phyloP scores from a whole-genome alignment of 2,797 vertebrate genomes.

The Rachycentron canadum region DNA sequence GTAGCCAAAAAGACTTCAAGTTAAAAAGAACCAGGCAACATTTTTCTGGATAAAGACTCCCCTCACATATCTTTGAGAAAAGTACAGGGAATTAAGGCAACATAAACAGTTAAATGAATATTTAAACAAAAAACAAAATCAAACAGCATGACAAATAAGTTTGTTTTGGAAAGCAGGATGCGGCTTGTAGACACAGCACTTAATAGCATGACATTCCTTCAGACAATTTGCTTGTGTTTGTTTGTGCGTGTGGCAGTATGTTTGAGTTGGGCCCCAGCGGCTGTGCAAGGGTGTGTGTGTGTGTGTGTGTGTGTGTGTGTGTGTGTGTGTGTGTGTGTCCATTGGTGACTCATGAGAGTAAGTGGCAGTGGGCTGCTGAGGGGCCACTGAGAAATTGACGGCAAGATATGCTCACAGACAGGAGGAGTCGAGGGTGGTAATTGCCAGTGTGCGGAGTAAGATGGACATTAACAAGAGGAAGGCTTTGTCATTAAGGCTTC shows the following conservation, averaged over 20 bases:
- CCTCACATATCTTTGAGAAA: not conserved
- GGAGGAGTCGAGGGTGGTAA: slow-evolving; percentile 58
- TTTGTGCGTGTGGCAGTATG: slow-evolving; percentile 1
- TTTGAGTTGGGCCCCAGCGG: not conserved
- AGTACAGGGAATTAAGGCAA: slow-evolving; percentile 3
- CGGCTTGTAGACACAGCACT: slow-evolving; percentile 4
- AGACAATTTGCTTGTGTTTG: slow-evolving; percentile 37
- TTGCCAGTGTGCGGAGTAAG: slow-evolving; percentile 60
- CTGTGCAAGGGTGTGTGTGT: slow-evolving; percentile 1
- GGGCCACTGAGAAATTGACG: slow-evolving; percentile 47
- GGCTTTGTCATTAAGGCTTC: slow-evolving; percentile 58
- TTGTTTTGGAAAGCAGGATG: slow-evolving; percentile 11
- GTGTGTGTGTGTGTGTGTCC: slow-evolving; percentile 15
- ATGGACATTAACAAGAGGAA: slow-evolving; percentile 75
- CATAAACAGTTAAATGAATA: slow-evolving; percentile 15
- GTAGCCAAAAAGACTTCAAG: not conserved
- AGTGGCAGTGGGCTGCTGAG: slow-evolving; percentile 43
- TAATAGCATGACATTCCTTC: slow-evolving; percentile 49
- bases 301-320: not conserved
- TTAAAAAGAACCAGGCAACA: not conserved
- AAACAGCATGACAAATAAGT: slow-evolving; percentile 20
- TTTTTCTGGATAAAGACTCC: not conserved
- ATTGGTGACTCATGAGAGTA: slow-evolving; percentile 52
- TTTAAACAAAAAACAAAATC: slow-evolving; percentile 32
- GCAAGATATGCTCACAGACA: slow-evolving; percentile 40